A percentile compares a stretch with the other conserved stretches of the same genome.
phyloP scores from a whole-genome alignment of 2,797 vertebrate species.

The Gallirallus australis region DNA sequence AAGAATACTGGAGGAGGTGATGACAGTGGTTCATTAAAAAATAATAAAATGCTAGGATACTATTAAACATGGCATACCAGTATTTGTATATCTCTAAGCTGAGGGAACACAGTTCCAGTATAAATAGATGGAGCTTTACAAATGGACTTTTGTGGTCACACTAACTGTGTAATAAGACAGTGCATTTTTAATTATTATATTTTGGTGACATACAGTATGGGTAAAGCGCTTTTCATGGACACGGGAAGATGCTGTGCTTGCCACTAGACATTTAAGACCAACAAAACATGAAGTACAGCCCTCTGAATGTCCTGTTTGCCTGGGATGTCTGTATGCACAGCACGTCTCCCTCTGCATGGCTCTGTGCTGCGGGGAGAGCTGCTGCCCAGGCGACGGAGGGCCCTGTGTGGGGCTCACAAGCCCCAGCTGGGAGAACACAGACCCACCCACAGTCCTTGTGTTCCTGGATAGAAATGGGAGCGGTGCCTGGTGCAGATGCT shows the following conservation, averaged over 20 bases:
- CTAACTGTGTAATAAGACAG: not conserved
- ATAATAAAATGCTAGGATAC: not conserved
- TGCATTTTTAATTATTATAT: not conserved
- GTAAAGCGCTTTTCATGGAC: not conserved
- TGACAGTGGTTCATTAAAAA: slow-evolving; percentile 20
- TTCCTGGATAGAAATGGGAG: not conserved
- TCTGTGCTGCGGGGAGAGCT: not conserved
- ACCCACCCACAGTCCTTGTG: not conserved
- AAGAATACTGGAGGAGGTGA: not conserved
- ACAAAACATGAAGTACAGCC: not conserved
- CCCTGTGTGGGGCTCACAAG: fast-evolving
- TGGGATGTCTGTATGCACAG: not conserved
- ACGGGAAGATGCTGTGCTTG: not conserved
- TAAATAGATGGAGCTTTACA: slow-evolving; percentile 4
- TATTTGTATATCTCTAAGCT: not conserved
- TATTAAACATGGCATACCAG: not conserved
- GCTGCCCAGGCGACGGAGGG: not conserved
- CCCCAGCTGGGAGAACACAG: not conserved
- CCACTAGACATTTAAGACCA: not conserved
- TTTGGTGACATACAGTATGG: not conserved
- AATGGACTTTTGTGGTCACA: not conserved
- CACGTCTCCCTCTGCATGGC: not conserved
- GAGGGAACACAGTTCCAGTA: not conserved
- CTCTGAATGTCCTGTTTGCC: not conserved
- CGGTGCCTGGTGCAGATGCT: not conserved